Percentiles rank a stretch among this genome's conserved stretches.
Conservation (phyloP, 92 coral and sea anemone species). For the Palythoa heliodiscus region DNA sequence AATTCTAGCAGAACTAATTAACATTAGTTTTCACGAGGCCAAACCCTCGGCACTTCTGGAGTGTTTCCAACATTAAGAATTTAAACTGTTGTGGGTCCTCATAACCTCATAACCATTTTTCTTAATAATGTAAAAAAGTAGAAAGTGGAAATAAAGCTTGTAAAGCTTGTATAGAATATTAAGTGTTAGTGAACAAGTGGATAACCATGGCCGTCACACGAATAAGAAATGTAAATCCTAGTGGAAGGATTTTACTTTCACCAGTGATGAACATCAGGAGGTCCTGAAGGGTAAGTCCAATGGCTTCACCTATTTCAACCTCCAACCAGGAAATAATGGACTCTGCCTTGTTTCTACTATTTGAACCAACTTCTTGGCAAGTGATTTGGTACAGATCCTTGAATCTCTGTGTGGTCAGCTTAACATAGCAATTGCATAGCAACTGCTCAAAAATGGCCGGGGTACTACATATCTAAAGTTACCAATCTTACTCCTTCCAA, state of each 20-base stretch:
- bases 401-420: conserved; percentile 44
- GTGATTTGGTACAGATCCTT: conserved; percentile 45
- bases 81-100: conserved; percentile 48
- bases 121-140: no score
- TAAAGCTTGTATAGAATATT: no score
- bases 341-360: conserved; percentile 57
- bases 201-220: conserved; percentile 49
- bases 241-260: conserved; percentile 44
- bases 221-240: conserved; percentile 54
- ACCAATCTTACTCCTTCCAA: conserved; percentile 55
- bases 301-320: conserved; percentile 62
- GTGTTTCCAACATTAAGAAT: conserved; percentile 33
- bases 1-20: conserved; percentile 1
- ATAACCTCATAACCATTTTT: conserved; percentile 54
- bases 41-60: conserved; percentile 42
- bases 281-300: conserved; percentile 54
- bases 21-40: conserved; percentile 3
- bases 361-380: conserved; percentile 60
- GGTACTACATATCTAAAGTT: conserved; percentile 47
- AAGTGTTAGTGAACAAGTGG: conserved; percentile 49
- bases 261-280: conserved; percentile 63
- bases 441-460: conserved; percentile 45
- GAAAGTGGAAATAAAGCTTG: no score
- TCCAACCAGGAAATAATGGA: conserved; percentile 66
- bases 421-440: conserved; percentile 31